A percentile compares a stretch with the other conserved stretches of the same genome.
Conservation (phyloP, 2,888 invertebrate species). For the Leuctra nigra region DNA sequence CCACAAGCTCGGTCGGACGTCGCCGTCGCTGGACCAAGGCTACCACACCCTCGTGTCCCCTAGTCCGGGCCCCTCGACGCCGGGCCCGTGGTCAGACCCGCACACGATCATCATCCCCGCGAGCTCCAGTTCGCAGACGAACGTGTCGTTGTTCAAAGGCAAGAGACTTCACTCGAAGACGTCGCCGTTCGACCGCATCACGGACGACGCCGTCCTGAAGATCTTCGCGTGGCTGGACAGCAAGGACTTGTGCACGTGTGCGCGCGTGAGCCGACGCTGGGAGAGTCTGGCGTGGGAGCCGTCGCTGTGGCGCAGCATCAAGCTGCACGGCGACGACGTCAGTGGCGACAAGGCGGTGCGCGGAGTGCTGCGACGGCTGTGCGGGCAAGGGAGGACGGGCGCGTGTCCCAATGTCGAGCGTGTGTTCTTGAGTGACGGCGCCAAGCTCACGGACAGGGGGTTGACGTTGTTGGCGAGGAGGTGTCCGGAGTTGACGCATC, state of each 20-base stretch:
- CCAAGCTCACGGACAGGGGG: constrained; percentile 69
- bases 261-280: constrained; percentile 67
- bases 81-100: constrained; percentile 35
- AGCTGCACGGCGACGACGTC: constrained; percentile 51
- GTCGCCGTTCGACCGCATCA: constrained; percentile 50
- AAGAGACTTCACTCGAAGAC: constrained; percentile 36
- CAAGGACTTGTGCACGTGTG: constrained; percentile 64
- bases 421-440: constrained; percentile 60
- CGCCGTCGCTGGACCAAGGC: constrained; percentile 70
- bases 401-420: constrained; percentile 61
- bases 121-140: constrained; percentile 22
- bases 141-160: constrained; percentile 34
- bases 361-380: constrained; percentile 55
- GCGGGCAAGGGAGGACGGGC: constrained; percentile 58
- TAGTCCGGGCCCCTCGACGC: constrained; percentile 44
- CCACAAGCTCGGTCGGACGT: constrained; percentile 42
- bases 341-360: constrained; percentile 60
- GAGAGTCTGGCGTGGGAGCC: constrained; percentile 74
- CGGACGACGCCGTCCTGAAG: constrained; percentile 60
- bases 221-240: constrained; percentile 65
- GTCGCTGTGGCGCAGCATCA: constrained; percentile 62
- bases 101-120: constrained; percentile 27
- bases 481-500: constrained; percentile 73
- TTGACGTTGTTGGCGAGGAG: constrained; percentile 66
- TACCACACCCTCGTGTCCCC: constrained; percentile 69